Percentiles rank a stretch among this genome's conserved stretches.
These are phyloP conservation scores for Grapholita molesta DNA, from an alignment of 1,140 invertebrate genomes.

Conservation along the genomic window DNA sequence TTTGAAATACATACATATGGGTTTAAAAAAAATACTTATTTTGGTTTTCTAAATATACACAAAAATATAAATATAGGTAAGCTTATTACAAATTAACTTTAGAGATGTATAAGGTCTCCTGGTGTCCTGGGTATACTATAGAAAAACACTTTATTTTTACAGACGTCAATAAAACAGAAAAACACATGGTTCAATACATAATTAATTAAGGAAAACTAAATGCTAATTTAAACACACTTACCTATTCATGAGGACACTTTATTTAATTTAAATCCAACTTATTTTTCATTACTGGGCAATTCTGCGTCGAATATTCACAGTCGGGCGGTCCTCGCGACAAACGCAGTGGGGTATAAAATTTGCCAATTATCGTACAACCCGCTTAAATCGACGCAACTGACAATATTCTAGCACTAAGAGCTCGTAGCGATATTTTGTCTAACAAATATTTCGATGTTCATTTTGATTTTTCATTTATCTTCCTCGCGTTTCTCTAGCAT, in stretches of 20 bases:
- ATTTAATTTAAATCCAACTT: not conserved
- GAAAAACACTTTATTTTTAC: too few species aligned
- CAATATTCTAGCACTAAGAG: conserved; percentile 4
- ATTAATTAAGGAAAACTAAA: not conserved
- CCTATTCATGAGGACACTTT: not conserved
- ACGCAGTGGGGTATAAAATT: conserved; percentile 42
- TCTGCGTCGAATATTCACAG: conserved; percentile 34
- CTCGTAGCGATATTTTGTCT: not conserved
- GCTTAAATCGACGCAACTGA: conserved; percentile 29
- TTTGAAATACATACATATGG: too few species aligned
- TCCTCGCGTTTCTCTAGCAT: too few species aligned
- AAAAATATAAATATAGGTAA: too few species aligned
- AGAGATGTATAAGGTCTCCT: too few species aligned
- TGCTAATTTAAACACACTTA: not conserved
- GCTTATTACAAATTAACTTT: too few species aligned
- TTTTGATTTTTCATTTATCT: too few species aligned
- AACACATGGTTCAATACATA: not conserved
- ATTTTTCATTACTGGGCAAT: conserved; percentile 56
- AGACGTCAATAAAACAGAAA: not conserved
- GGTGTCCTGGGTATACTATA: too few species aligned
- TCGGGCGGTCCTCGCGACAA: conserved; percentile 35
- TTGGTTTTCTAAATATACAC: too few species aligned
- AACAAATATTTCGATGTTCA: too few species aligned
- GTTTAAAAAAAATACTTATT: too few species aligned
- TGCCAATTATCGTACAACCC: conserved; percentile 59